Evolutionary conservation across 1,140 invertebrate species (phyloP).

Genomic region (Leptinotarsa texana): DNA sequence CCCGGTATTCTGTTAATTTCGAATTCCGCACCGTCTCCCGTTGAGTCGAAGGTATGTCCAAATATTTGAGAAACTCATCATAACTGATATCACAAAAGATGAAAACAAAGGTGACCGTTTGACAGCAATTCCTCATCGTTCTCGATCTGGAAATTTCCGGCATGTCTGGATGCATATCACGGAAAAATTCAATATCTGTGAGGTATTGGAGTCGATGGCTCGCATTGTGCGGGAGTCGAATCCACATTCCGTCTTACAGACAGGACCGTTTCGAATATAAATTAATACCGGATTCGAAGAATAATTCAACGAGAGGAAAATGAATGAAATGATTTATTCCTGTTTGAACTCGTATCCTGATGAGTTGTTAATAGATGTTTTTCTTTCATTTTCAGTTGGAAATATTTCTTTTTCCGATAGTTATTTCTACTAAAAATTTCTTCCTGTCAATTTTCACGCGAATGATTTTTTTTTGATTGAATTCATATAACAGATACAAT

Average conservation of each 20-base stretch:
- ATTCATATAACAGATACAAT: no score
- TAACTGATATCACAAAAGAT: conserved; percentile 24
- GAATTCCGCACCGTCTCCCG: conserved; percentile 2
- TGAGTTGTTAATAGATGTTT: no score
- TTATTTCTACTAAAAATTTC: no score
- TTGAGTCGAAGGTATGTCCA: conserved; percentile 19
- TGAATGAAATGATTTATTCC: no score
- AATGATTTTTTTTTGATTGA: no score
- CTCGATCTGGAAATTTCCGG: conserved; percentile 38
- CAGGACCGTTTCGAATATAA: not conserved
- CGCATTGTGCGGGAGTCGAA: conserved; percentile 34
- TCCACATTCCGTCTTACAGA: conserved; percentile 32
- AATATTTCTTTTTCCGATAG: no score
- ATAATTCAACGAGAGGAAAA: no score
- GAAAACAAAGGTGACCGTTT: conserved; percentile 39
- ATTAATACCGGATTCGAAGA: no score
- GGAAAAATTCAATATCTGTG: conserved; percentile 49
- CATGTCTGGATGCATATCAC: conserved; percentile 42
- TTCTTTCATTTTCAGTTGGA: no score
- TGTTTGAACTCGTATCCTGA: no score
- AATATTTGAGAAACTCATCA: conserved; percentile 29
- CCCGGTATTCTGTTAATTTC: conserved; percentile 18
- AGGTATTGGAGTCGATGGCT: conserved; percentile 40
- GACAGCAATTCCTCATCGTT: conserved; percentile 48
- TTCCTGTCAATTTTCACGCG: no score